phyloP scores from a whole-genome alignment of 2,888 invertebrate genomes.

The Polietes domitor region DNA sequence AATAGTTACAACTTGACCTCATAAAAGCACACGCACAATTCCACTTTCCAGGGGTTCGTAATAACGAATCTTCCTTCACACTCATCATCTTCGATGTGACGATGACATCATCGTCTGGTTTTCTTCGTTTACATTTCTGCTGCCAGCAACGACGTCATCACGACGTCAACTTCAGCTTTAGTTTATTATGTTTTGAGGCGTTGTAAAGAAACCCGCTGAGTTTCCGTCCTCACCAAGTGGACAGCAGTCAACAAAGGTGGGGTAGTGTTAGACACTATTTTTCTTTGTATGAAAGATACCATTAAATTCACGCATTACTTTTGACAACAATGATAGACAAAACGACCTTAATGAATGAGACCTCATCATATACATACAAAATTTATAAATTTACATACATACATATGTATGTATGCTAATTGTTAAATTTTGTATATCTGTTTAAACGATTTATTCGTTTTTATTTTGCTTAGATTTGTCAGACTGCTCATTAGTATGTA shows the following conservation, averaged over 20 bases:
- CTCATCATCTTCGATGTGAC: neutral
- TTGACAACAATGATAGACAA: no score
- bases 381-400: no score
- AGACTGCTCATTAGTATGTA: neutral
- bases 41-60: neutral
- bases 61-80: neutral
- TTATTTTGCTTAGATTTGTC: neutral
- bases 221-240: neutral
- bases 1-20: no score
- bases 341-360: no score
- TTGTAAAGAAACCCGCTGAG: neutral
- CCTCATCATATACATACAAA: no score
- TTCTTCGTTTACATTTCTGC: neutral
- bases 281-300: no score
- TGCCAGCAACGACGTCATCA: neutral
- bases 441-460: constrained; percentile 1
- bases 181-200: neutral
- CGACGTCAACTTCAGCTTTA: neutral
- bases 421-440: neutral
- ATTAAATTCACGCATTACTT: no score
- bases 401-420: no score
- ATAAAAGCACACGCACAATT: neutral
- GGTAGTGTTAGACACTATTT: neutral
- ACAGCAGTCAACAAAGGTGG: neutral
- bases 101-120: constrained; percentile 9